Base-by-base conservation (phyloP, 2,888 invertebrate genomes). In the Stomorhina lunata region DNA sequence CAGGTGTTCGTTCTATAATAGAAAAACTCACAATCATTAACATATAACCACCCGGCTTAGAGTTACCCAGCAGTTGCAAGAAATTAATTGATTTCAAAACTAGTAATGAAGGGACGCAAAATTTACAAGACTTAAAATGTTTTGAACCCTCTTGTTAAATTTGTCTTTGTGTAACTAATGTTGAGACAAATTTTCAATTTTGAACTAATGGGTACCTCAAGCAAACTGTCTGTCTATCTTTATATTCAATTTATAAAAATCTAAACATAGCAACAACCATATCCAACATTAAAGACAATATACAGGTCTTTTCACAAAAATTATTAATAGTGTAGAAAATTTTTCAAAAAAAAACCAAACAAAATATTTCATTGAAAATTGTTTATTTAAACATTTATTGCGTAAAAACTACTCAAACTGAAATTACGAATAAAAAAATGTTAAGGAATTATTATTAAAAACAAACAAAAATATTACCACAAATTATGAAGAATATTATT, bases 1-100 rank as follows among this genome's bases (percentile, higher is more conserved):
- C 79, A 80, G 79, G 79, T 80, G 79, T 76, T 76, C 76, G 27
- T 73, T 80, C 50, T 77, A 57, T 40, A 50, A 43, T 32, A 25
- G 6, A 68, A 3, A 68, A 25, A 57, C 22, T 53, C 5, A 73
- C 29, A 53, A n/a, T 20, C 43, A 63, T 34, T 34, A n/a, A 43
- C 43, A 25, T 12, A 6, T 0, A 57, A 45, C 9, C 27, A 66
- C 34, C 66, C 57, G 76, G 57, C 75, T 48, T n/a, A n/a, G n/a
- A n/a, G n/a, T n/a, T n/a, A n/a, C n/a, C n/a, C n/a, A n/a, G n/a
- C n/a, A n/a, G n/a, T n/a, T n/a, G n/a, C n/a, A n/a, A n/a, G n/a
- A n/a, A n/a, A n/a, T n/a, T n/a, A n/a, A n/a, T n/a, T n/a, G n/a
- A n/a, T n/a, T n/a, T n/a, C n/a, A n/a, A n/a, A n/a, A n/a, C n/a